These are phyloP conservation scores for Drosophila ezoana DNA, from an alignment of 2,888 invertebrate genomes.

Conservation along the genomic window DNA sequence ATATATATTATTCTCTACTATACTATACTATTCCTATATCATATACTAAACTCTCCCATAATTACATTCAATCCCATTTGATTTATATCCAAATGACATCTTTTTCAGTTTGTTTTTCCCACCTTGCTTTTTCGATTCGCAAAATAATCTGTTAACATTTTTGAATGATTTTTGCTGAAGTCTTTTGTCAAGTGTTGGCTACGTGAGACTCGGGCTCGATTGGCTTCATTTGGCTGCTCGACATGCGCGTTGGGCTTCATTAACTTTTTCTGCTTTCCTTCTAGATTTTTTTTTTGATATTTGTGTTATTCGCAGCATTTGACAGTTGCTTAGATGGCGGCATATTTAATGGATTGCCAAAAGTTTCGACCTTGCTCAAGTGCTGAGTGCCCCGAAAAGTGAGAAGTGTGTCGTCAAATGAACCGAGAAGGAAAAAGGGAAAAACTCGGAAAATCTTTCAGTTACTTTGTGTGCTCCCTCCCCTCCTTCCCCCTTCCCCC, in stretches of 20 bases:
- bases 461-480: conserved; percentile 18
- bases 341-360: conserved; percentile 73
- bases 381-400: conserved; percentile 20
- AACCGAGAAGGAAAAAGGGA: conserved; percentile 2
- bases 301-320: conserved; percentile 25
- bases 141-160: conserved; percentile 8
- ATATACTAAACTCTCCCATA: too few species aligned
- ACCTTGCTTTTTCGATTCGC: conserved; percentile 18
- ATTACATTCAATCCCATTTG: neutral
- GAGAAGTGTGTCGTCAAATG: conserved; percentile 34
- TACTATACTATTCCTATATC: too few species aligned
- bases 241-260: conserved; percentile 75
- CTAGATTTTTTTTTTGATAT: conserved; percentile 1
- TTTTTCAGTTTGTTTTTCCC: neutral
- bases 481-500: neutral
- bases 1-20: too few species aligned
- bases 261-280: conserved; percentile 51
- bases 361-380: conserved; percentile 30
- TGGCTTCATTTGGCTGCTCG: conserved; percentile 71
- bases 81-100: conserved; percentile 25
- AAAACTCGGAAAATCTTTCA: conserved; percentile 30
- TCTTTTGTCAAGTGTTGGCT: neutral
- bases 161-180: conserved; percentile 5
- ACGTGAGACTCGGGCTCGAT: conserved; percentile 45
- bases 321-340: conserved; percentile 49